These are phyloP conservation scores for Colletes latitarsis DNA, from an alignment of 1,140 invertebrate genomes.

Conservation along the genomic window DNA sequence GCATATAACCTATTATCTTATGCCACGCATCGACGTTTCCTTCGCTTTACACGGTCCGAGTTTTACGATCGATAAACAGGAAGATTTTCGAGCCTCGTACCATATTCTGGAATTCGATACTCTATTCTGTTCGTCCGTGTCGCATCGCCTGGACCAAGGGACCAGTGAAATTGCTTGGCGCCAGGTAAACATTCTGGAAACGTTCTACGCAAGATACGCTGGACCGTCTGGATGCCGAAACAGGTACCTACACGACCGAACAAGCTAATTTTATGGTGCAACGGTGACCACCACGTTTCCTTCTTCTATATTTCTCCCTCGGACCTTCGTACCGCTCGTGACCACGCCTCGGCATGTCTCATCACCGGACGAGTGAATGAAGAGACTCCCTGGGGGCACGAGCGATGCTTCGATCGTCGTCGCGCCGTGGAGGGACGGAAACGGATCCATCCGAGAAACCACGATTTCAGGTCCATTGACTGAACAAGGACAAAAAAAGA, in stretches of 20 bases:
- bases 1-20: neutral
- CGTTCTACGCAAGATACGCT: slow-evolving; percentile 57
- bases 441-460: slow-evolving; percentile 33
- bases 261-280: slow-evolving; percentile 59
- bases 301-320: neutral
- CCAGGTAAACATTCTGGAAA: slow-evolving; percentile 43
- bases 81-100: neutral
- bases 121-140: slow-evolving; percentile 3
- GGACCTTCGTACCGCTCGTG: neutral
- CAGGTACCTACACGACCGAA: slow-evolving; percentile 42
- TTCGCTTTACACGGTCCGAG: neutral
- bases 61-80: slow-evolving; percentile 16
- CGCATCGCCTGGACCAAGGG: slow-evolving; percentile 22
- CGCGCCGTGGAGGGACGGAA: slow-evolving; percentile 18
- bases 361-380: slow-evolving; percentile 48
- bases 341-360: slow-evolving; percentile 3
- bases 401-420: slow-evolving; percentile 41
- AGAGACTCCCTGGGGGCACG: slow-evolving; percentile 50
- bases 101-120: neutral
- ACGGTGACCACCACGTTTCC: slow-evolving; percentile 32
- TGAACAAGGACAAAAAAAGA: slow-evolving; percentile 47
- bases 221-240: slow-evolving; percentile 26
- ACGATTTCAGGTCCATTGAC: slow-evolving; percentile 38
- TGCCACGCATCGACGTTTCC: neutral
- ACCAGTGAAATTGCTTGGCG: slow-evolving; percentile 53